Conservation (phyloP, 2,797 vertebrate species). For the Steatocranus sp. region DNA sequence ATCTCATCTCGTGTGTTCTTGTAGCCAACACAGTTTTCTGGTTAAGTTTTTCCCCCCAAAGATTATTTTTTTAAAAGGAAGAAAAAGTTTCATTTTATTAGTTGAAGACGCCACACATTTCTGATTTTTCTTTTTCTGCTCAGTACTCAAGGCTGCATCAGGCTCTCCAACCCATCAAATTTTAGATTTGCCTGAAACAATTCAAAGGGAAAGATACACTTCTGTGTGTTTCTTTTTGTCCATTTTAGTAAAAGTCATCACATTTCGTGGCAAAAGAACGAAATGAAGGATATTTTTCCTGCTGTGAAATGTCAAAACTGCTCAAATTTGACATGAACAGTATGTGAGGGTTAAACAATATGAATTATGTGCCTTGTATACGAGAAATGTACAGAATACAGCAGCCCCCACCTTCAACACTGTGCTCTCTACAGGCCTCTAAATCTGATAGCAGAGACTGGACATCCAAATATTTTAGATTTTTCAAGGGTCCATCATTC, state of each 20-base stretch:
- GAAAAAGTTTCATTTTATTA: neutral
- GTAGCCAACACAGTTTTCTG: neutral
- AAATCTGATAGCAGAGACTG: neutral
- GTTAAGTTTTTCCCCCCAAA: fast-evolving
- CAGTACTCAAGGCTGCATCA: neutral
- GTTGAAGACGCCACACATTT: neutral
- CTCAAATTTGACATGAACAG: neutral
- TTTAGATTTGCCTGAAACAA: neutral
- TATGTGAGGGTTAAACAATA: neutral
- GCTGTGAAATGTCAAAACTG: neutral
- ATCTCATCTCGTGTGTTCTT: neutral
- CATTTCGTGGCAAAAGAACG: fast-evolving
- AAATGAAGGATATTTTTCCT: neutral
- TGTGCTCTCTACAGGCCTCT: neutral
- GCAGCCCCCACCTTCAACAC: neutral
- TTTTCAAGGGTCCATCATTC: neutral
- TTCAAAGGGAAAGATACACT: neutral
- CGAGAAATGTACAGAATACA: neutral
- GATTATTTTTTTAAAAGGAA: neutral
- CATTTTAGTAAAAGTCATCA: neutral
- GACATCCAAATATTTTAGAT: neutral
- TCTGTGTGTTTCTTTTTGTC: neutral
- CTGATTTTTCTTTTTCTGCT: neutral
- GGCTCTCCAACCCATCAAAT: neutral
- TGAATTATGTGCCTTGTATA: neutral